Evolutionary conservation across 2,113 vertebrate species (phyloP), one percentile per base, ranked within the genome.

Genomic region (Machaerirhynchus nigripectus): DNA sequence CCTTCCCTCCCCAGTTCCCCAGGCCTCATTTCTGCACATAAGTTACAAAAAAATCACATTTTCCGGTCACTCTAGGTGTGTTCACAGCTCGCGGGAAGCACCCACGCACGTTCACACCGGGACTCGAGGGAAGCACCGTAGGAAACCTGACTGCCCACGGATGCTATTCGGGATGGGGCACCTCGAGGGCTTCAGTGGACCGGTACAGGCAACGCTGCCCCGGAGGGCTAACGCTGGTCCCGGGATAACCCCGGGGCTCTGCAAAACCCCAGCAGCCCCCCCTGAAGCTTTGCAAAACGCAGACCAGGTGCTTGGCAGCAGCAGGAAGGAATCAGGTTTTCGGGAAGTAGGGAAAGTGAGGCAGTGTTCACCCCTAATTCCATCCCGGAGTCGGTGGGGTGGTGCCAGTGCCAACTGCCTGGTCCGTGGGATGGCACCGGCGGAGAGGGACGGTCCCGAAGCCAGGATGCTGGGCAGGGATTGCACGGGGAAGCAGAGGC

Each of bases 111-210:
- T 84, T 90, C 7, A 26, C 76, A 5, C 93, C 96, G 0, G 95
- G 84, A 55, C 96, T 96, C 1, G 95, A 96, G 79, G 95, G 96
- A 37, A 96, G 95, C 73, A 93, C 85, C 5, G 91, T 97, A 2
- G 95, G 87, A 40, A 97, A 96, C 15, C 49, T 94, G 56, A 94
- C 91, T 0, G 50, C 67, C 27, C 69, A 30, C 0, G 11, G 88
- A 19, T 97, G 96, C 52, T 56, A 49, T 46, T 59, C 18, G 1
- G 40, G 76, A 64, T 26, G 11, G 94, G 94, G 92, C 19, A 33
- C 28, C 0, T n/a, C 52, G 0, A 82, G 26, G 53, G 60, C 87
- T 84, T 63, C 60, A 1, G 3, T 9, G 39, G 95, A 97, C 26
- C 53, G 95, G 96, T 97, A 97, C 61, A 55, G 27, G 18, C 90